Percentiles rank a stretch among this genome's conserved stretches.
Conservation (phyloP, 2,797 vertebrate genomes). For the Podarcis lilfordi region DNA sequence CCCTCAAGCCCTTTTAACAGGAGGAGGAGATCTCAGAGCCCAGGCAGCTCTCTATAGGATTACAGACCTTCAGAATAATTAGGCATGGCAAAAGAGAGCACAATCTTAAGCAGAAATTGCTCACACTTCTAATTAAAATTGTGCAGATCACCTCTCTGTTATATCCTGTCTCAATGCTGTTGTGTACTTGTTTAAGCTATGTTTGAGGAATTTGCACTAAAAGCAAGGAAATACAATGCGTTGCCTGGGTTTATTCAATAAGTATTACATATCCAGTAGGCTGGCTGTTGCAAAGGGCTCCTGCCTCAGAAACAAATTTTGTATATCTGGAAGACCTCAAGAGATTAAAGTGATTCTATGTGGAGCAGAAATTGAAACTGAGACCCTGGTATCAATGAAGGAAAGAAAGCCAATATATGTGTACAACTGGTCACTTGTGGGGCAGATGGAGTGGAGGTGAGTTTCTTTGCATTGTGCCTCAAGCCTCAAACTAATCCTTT, state of each 20-base stretch:
- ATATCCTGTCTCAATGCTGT: not conserved
- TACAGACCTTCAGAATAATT: not conserved
- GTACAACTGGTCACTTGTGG: constrained; percentile 21
- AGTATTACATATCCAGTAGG: rapidly evolving
- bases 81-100: not conserved
- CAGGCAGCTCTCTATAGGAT: not conserved
- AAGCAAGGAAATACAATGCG: not conserved
- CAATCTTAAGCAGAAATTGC: not conserved
- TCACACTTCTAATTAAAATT: not conserved
- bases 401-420: constrained; percentile 39
- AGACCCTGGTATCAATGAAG: constrained; percentile 28
- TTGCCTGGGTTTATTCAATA: constrained; percentile 16
- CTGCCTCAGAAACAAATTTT: not conserved
- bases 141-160: not conserved
- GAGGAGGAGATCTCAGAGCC: not conserved
- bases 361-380: constrained; percentile 51
- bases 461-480: constrained; percentile 32
- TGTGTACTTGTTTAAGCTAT: not conserved
- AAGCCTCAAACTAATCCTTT: constrained; percentile 43
- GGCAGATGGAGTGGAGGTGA: not conserved
- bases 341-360: constrained; percentile 36
- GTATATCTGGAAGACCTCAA: constrained; percentile 41
- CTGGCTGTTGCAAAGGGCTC: not conserved
- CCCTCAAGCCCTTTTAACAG: not conserved
- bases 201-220: not conserved